Evolutionary conservation across 2,113 vertebrate genomes (phyloP).

Genomic region (Colaptes auratus): DNA sequence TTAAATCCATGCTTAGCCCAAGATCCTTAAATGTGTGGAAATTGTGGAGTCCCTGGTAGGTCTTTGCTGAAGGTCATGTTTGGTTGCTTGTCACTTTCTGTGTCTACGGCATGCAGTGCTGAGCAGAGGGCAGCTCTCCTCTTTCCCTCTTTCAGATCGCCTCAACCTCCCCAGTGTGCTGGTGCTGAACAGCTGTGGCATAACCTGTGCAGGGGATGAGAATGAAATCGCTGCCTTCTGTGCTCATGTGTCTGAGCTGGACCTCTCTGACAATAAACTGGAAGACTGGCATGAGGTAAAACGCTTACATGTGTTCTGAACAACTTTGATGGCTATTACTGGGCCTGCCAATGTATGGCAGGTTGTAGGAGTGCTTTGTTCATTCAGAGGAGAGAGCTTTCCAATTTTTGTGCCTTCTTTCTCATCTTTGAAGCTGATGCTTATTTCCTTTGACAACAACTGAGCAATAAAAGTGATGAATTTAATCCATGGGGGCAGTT

Average conservation of each 20-base stretch:
- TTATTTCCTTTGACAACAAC: not conserved
- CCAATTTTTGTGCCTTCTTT: not conserved
- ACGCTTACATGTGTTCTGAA: not conserved
- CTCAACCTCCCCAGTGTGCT: conserved; percentile 91
- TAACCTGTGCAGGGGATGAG: conserved; percentile 90
- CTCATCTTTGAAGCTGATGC: not conserved
- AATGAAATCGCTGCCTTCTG: conserved; percentile 92
- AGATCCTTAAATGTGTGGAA: not conserved
- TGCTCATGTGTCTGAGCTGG: conserved; percentile 92
- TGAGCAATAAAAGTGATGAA: not conserved
- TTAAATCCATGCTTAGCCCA: accelerated
- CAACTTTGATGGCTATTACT: not conserved
- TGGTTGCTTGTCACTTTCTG: not conserved
- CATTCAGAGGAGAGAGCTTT: not conserved
- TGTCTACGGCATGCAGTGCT: not conserved
- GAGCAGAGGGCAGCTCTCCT: not conserved
- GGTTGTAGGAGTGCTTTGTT: not conserved
- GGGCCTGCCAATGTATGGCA: not conserved
- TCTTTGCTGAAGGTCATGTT: not conserved
- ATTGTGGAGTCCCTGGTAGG: not conserved
- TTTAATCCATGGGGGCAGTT: not conserved
- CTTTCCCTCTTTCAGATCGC: conserved; percentile 77
- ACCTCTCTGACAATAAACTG: conserved; percentile 94
- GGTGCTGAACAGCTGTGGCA: conserved; percentile 91
- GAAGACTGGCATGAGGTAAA: conserved; percentile 94